Conservation (phyloP, 2,113 vertebrate species). For the Dipodomys spectabilis region DNA sequence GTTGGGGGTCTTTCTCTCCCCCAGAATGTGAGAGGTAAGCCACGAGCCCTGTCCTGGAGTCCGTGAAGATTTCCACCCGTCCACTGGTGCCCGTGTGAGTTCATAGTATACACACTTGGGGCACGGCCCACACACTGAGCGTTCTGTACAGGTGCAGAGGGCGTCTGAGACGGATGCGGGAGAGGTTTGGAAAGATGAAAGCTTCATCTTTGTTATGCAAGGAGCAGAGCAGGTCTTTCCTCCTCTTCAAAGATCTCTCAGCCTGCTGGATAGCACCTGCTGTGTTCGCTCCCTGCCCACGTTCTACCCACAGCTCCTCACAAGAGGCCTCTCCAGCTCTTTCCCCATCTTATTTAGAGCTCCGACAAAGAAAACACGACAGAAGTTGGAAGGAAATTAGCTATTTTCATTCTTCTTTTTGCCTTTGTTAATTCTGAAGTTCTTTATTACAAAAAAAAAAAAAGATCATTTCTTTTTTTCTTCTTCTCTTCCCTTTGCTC, state of each 20-base stretch:
- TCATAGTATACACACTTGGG: not conserved
- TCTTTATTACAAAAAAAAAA: not conserved
- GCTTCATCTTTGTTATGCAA: not conserved
- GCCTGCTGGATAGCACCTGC: not conserved
- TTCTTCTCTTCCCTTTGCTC: not conserved
- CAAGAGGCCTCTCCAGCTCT: not conserved
- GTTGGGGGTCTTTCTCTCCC: not conserved
- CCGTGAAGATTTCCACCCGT: not conserved
- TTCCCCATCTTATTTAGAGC: not conserved
- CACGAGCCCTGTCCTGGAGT: not conserved
- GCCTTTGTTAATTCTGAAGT: not conserved
- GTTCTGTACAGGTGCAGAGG: not conserved
- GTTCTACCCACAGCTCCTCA: not conserved
- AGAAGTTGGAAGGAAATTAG: not conserved
- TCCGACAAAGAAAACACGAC: not conserved
- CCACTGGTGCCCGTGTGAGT: not conserved
- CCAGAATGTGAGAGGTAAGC: not conserved
- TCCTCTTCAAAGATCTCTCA: not conserved
- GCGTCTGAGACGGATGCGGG: not conserved
- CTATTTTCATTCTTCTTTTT: not conserved
- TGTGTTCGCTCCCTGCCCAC: not conserved
- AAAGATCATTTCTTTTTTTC: not conserved
- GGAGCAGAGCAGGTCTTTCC: not conserved
- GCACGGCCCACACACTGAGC: not conserved
- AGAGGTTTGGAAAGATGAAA: conserved; percentile 6